Conservation (phyloP, 2,797 vertebrate genomes). For the Crenichthys baileyi region DNA sequence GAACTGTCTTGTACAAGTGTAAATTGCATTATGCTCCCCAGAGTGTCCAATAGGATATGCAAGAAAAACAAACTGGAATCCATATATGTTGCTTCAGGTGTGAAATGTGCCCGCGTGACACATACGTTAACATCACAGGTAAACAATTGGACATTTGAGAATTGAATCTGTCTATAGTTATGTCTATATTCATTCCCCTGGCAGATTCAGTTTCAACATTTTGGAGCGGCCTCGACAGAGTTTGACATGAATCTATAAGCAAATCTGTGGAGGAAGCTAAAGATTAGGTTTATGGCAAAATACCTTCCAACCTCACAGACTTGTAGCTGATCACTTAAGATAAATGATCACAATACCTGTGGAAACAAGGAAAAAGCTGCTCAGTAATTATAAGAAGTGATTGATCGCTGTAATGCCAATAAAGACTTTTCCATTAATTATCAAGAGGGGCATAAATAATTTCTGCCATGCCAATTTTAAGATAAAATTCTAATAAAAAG, state of each 20-base stretch:
- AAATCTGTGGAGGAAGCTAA: too few species aligned
- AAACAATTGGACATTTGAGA: background rate
- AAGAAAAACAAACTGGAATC: conserved; percentile 54
- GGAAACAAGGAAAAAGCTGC: background rate
- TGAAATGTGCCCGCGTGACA: conserved; percentile 61
- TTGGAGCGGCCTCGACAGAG: too few species aligned
- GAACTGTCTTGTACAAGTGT: conserved; percentile 61
- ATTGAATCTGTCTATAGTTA: background rate
- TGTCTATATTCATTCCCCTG: background rate
- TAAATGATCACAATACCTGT: background rate
- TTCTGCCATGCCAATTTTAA: background rate
- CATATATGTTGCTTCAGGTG: conserved; percentile 84
- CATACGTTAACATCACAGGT: conserved; percentile 80
- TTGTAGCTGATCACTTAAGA: background rate
- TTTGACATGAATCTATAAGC: too few species aligned
- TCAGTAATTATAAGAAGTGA: background rate
- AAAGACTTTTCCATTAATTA: background rate
- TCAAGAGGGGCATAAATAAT: background rate
- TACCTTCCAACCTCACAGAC: too few species aligned
- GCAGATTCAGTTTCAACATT: background rate
- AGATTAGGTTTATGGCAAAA: too few species aligned
- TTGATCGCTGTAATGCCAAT: background rate
- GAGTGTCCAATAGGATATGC: conserved; percentile 69
- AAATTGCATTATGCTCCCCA: conserved; percentile 73
- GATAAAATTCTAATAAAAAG: background rate